A percentile compares a stretch with the other conserved stretches of the same genome.
These are phyloP conservation scores for Zosterops hypoxanthus DNA, from an alignment of 2,113 vertebrate genomes.

Conservation along the genomic window DNA sequence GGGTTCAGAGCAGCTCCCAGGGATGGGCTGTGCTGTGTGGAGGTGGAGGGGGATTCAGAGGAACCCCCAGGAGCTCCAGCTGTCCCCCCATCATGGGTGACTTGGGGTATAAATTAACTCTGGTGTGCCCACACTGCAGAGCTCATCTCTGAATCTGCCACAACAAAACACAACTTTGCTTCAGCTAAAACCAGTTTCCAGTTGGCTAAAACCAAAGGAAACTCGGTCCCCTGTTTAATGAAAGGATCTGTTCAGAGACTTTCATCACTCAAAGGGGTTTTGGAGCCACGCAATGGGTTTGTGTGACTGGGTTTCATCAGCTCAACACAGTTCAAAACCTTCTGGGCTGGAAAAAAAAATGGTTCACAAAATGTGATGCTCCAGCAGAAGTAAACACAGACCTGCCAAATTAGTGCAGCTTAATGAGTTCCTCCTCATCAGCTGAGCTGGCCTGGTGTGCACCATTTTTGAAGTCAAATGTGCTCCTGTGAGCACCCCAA, in stretches of 20 bases:
- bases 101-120: background rate
- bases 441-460: background rate
- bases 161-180: background rate
- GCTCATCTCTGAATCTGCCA: background rate
- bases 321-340: background rate
- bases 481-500: background rate
- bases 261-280: background rate
- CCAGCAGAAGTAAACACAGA: background rate
- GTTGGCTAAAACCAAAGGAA: background rate
- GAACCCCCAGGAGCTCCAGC: background rate
- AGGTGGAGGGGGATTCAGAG: background rate
- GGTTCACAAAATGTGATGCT: background rate
- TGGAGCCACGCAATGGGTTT: background rate
- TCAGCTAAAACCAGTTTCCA: background rate
- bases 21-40: background rate
- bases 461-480: background rate
- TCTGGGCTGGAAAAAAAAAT: background rate
- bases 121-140: accelerated
- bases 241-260: background rate
- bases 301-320: background rate
- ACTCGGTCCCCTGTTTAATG: background rate
- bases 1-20: background rate
- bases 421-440: background rate
- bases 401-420: slow-evolving; percentile 9
- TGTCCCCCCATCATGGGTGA: background rate